Percentiles rank a stretch among this genome's conserved stretches.
phyloP scores from a whole-genome alignment of 2,888 invertebrate species.

The Apamea epomidion region DNA sequence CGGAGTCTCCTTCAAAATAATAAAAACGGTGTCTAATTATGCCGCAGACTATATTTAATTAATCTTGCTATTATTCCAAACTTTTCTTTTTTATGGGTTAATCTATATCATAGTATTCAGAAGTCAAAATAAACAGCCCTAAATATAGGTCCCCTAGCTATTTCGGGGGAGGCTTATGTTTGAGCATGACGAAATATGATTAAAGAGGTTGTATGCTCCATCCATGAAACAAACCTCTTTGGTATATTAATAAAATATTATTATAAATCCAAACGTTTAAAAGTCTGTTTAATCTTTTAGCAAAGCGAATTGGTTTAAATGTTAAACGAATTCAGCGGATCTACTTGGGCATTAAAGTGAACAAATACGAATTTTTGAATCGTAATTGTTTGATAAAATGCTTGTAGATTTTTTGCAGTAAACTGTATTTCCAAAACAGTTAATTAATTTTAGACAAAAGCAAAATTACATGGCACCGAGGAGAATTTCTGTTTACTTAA shows the following conservation, averaged over 20 bases:
- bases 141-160: background rate
- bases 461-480: no score
- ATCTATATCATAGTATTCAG: background rate
- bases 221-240: no score
- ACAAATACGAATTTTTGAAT: background rate
- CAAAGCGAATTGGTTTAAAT: no score
- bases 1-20: background rate
- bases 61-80: background rate
- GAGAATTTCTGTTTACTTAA: no score
- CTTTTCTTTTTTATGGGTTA: no score
- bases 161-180: background rate
- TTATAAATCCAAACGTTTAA: background rate
- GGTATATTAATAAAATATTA: background rate
- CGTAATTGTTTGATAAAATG: no score
- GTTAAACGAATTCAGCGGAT: no score
- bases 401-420: no score
- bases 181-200: background rate
- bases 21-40: background rate
- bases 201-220: no score
- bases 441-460: no score
- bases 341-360: no score
- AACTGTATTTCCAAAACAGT: no score
- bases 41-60: background rate
- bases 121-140: background rate
- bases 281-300: background rate